phyloP scores from a whole-genome alignment of 2,888 invertebrate genomes.

The Ophioninae sp. region DNA sequence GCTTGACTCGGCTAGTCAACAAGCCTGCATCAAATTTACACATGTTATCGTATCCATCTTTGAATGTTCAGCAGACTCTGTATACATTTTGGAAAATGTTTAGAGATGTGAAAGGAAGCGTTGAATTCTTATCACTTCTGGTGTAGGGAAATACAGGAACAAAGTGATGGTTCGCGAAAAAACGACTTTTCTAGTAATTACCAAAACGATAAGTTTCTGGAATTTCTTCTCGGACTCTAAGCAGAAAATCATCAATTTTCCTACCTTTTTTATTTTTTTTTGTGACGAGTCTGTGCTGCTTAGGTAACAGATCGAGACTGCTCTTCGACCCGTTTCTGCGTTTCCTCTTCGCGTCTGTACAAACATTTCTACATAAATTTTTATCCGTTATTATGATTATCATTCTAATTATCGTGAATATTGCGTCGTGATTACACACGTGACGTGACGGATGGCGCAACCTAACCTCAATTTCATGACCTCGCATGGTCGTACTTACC shows the following conservation, averaged over 20 bases:
- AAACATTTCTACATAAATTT: slow-evolving; percentile 1
- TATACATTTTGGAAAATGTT: no score
- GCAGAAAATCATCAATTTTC: not conserved
- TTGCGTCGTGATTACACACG: not conserved
- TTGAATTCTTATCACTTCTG: no score
- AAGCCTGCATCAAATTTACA: slow-evolving; percentile 10
- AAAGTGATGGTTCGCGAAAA: no score
- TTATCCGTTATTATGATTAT: no score
- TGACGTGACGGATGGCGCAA: not conserved
- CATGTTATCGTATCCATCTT: slow-evolving; percentile 58
- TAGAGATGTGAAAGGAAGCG: no score
- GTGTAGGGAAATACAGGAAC: no score
- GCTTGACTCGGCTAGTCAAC: slow-evolving; percentile 64
- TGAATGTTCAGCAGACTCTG: no score
- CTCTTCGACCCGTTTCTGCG: slow-evolving; percentile 76
- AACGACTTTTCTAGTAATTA: no score
- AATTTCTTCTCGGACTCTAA: not conserved
- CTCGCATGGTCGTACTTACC: slow-evolving; percentile 59
- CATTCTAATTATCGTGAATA: not conserved
- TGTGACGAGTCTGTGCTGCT: slow-evolving; percentile 71
- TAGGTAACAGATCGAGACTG: slow-evolving; percentile 75
- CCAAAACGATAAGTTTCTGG: no score
- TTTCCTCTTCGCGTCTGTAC: slow-evolving; percentile 65
- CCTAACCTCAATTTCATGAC: slow-evolving; percentile 49
- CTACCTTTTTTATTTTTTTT: slow-evolving; percentile 74